Conservation (phyloP, 2,797 vertebrate species). For the Molossus alvarezi region DNA sequence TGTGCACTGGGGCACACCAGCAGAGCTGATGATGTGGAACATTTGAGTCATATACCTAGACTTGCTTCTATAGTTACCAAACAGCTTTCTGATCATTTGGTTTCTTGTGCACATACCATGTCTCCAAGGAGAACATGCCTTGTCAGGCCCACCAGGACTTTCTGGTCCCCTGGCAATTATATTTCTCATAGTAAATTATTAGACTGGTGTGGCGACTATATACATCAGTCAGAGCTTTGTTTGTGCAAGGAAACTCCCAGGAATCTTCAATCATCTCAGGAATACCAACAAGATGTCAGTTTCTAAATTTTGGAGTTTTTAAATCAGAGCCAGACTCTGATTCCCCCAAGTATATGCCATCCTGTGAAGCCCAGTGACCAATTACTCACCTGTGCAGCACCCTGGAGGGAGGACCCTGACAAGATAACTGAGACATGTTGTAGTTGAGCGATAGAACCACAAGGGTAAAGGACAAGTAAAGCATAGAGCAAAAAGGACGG, state of each 20-base stretch:
- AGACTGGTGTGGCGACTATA: background rate
- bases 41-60: background rate
- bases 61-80: background rate
- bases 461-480: background rate
- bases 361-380: background rate
- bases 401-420: too few relatives aligned
- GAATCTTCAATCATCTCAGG: background rate
- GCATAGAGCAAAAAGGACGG: background rate
- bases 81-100: conserved; percentile 15
- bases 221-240: background rate
- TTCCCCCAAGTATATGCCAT: background rate
- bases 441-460: background rate
- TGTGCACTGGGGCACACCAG: background rate
- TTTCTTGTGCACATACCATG: background rate
- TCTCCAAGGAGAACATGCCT: background rate
- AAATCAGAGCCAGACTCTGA: background rate
- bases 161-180: background rate
- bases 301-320: background rate
- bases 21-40: background rate
- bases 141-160: background rate
- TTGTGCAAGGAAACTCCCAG: background rate
- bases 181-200: background rate
- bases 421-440: background rate
- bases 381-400: background rate
- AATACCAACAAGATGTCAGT: background rate